Evolutionary conservation across 2,888 invertebrate genomes (phyloP).

Genomic region (Netelia fuscicornis): DNA sequence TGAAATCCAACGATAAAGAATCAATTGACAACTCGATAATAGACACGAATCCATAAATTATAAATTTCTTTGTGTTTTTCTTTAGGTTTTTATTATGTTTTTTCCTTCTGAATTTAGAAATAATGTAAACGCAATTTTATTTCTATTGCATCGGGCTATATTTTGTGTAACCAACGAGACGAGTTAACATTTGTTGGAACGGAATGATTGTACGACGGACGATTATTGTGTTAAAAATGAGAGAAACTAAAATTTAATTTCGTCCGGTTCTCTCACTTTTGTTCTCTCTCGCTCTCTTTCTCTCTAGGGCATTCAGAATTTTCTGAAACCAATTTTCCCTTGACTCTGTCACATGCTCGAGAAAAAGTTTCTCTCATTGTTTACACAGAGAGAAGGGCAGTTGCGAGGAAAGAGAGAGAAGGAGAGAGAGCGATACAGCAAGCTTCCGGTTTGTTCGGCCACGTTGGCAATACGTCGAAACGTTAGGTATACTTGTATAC

Average conservation of each 20-base stretch:
- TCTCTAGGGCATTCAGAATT: neutral
- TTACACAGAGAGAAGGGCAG: slow-evolving; percentile 1
- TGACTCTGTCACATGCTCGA: slow-evolving; percentile 2
- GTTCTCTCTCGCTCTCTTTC: slow-evolving; percentile 7
- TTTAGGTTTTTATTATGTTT: no score
- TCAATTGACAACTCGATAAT: slow-evolving; percentile 48
- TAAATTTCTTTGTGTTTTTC: neutral
- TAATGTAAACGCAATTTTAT: neutral
- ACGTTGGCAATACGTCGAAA: slow-evolving; percentile 57
- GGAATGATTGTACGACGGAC: neutral
- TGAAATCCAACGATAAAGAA: slow-evolving; percentile 17
- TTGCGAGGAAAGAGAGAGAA: neutral
- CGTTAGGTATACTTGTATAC: slow-evolving; percentile 32
- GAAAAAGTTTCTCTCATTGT: slow-evolving; percentile 35
- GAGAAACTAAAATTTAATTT: slow-evolving; percentile 2
- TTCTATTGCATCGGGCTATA: neutral
- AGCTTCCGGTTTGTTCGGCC: slow-evolving; percentile 22
- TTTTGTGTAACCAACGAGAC: no score
- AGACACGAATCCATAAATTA: slow-evolving; percentile 49
- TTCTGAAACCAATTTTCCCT: slow-evolving; percentile 27
- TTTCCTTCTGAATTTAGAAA: neutral
- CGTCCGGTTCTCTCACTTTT: neutral
- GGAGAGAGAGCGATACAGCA: slow-evolving; percentile 13
- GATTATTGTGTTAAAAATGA: neutral
- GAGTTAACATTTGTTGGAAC: no score